Conservation (phyloP, 2,888 invertebrate genomes). For the Troilus luridus region DNA sequence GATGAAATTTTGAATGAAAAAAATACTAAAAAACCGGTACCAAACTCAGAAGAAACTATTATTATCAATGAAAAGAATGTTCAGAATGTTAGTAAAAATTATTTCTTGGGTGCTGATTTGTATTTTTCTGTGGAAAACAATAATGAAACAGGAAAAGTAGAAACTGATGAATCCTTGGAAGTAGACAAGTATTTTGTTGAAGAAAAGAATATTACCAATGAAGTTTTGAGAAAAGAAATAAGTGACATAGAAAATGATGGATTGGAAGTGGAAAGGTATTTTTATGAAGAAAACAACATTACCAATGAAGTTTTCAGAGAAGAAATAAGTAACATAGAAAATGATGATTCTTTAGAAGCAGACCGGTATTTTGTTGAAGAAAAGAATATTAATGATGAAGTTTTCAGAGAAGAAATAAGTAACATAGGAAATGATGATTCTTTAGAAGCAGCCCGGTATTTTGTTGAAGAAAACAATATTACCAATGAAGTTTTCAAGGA, state of each 20-base stretch:
- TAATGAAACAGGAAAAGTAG: neutral
- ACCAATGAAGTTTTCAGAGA: slow-evolving; percentile 11
- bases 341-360: too few relatives aligned
- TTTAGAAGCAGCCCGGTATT: too few relatives aligned
- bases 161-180: neutral
- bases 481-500: too few relatives aligned
- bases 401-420: too few relatives aligned
- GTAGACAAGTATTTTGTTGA: neutral
- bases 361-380: too few relatives aligned
- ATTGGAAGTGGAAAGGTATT: neutral
- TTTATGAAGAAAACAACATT: slow-evolving; percentile 5
- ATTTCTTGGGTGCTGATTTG: neutral
- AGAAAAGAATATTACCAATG: slow-evolving; percentile 7
- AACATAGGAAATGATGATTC: too few relatives aligned
- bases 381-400: too few relatives aligned
- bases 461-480: too few relatives aligned
- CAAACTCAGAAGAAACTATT: neutral
- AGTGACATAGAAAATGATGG: neutral
- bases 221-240: slow-evolving; percentile 18
- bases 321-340: neutral
- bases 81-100: neutral
- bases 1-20: neutral
- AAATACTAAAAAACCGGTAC: neutral
- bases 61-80: neutral
- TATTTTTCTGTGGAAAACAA: neutral